Percentiles rank a stretch among this genome's conserved stretches.
These are phyloP conservation scores for Hoplodrina blanda DNA, from an alignment of 2,888 invertebrate genomes.

Conservation along the genomic window DNA sequence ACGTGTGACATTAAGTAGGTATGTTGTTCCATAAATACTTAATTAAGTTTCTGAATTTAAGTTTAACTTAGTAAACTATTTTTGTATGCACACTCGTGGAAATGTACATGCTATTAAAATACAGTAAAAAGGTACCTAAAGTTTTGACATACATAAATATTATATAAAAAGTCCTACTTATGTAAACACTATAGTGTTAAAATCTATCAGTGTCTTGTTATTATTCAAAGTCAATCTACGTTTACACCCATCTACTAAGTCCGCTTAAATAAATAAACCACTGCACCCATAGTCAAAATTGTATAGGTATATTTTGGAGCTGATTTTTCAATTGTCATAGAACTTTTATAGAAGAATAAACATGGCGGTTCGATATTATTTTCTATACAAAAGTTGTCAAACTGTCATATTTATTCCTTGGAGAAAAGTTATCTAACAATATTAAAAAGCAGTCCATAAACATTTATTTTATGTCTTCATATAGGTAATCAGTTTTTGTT, in stretches of 20 bases:
- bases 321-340: background rate
- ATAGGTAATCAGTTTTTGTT: background rate
- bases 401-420: background rate
- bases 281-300: slow-evolving; percentile 37
- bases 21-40: too few relatives aligned
- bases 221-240: slow-evolving; percentile 28
- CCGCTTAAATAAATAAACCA: slow-evolving; percentile 44
- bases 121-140: slow-evolving; percentile 50
- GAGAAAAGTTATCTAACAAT: background rate
- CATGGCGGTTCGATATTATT: background rate
- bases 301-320: background rate
- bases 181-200: slow-evolving; percentile 43
- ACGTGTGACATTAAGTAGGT: background rate
- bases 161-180: slow-evolving; percentile 38
- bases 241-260: slow-evolving; percentile 34
- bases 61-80: slow-evolving; percentile 29
- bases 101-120: slow-evolving; percentile 55
- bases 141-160: slow-evolving; percentile 31
- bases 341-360: background rate
- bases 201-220: slow-evolving; percentile 51
- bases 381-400: background rate
- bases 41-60: slow-evolving; percentile 25
- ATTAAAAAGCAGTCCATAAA: background rate
- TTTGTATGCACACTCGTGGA: slow-evolving; percentile 40
- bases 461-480: background rate